These are phyloP conservation scores for Cerastis leucographa DNA, from an alignment of 2,888 invertebrate species.

Conservation along the genomic window DNA sequence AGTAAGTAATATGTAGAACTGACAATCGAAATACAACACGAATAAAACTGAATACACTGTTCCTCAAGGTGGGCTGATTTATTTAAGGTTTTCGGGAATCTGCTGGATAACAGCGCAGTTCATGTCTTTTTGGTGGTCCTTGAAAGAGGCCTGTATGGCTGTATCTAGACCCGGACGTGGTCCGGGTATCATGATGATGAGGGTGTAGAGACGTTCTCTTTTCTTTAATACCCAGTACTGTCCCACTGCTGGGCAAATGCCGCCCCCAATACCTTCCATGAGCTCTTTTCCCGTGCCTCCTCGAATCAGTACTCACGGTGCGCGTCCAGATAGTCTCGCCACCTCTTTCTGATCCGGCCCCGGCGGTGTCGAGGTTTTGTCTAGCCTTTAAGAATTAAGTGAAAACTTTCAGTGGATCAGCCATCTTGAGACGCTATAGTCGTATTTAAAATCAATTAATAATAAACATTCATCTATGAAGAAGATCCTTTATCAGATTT, in stretches of 20 bases:
- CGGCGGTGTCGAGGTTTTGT: neutral
- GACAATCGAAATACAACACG: neutral
- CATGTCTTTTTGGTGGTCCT: neutral
- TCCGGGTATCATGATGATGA: neutral
- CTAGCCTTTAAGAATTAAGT: neutral
- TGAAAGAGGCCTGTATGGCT: neutral
- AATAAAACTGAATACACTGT: neutral
- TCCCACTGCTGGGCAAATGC: too few species aligned
- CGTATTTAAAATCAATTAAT: neutral
- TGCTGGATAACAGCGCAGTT: neutral
- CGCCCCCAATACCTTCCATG: too few species aligned
- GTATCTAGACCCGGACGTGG: too few species aligned
- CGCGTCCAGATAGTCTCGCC: too few species aligned
- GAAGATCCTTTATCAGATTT: neutral
- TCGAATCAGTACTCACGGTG: too few species aligned
- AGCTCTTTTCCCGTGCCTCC: too few species aligned
- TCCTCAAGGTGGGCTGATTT: neutral
- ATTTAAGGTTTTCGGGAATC: neutral
- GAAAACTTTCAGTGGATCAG: neutral
- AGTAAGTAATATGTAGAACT: slow-evolving; percentile 78
- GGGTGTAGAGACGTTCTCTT: neutral
- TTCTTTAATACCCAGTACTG: too few species aligned
- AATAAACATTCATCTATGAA: neutral
- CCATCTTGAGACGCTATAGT: neutral
- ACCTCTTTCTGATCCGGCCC: too few species aligned